Conservation (phyloP, 2,797 vertebrate genomes). For the Dendrocincla tyrannina region DNA sequence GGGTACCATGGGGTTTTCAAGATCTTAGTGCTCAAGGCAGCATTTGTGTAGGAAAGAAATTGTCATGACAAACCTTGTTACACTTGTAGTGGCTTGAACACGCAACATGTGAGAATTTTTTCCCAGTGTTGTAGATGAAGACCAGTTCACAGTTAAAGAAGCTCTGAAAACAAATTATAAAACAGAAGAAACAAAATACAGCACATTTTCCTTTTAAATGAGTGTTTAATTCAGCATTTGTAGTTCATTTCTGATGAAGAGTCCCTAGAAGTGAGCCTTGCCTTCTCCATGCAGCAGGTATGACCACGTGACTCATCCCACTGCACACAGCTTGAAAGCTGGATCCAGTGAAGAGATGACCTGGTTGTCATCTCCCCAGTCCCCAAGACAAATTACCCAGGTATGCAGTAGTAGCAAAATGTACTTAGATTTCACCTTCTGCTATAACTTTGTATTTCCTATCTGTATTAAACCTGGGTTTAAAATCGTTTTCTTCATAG, state of each 20-base stretch:
- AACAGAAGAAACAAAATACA: not conserved
- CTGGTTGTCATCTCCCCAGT: not conserved
- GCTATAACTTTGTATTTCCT: not conserved
- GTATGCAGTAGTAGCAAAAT: not conserved
- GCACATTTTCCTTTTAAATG: not conserved
- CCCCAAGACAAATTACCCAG: not conserved
- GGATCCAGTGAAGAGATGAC: not conserved
- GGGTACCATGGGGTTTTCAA: not conserved
- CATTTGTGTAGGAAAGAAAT: not conserved
- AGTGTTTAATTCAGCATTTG: accelerated
- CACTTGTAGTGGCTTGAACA: not conserved
- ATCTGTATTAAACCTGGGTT: not conserved
- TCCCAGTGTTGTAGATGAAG: not conserved
- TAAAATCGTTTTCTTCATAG: not conserved
- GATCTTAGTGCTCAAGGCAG: not conserved
- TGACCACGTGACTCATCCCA: not conserved
- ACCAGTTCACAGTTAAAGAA: not conserved
- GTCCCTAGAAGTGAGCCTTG: not conserved
- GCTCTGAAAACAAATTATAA: not conserved
- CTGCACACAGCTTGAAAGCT: not conserved
- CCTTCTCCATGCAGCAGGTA: not conserved
- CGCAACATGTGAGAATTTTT: accelerated
- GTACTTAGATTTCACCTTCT: not conserved
- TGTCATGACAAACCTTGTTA: not conserved
- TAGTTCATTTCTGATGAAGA: not conserved